These are phyloP conservation scores for Macquaria ambigua DNA, from an alignment of 2,113 vertebrate genomes.

Conservation along the genomic window DNA sequence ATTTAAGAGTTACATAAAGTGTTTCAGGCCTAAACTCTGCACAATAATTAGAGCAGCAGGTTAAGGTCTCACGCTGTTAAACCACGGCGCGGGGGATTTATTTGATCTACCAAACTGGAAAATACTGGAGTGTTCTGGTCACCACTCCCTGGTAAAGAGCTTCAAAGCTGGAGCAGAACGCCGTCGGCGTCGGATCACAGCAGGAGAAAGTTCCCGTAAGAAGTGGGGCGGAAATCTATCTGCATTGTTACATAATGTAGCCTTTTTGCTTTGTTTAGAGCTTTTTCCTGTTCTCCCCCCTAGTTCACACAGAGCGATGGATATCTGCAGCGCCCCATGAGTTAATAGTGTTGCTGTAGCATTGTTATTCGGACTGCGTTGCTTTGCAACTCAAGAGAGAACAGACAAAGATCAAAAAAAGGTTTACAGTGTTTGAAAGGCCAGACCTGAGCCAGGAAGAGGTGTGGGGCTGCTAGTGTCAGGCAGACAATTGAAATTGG, in stretches of 20 bases:
- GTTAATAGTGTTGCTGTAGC: background rate
- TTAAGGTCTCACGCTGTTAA: background rate
- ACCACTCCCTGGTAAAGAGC: background rate
- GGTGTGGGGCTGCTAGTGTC: slow-evolving; percentile 43
- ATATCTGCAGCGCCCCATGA: background rate
- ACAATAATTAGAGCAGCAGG: background rate
- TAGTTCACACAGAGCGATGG: background rate
- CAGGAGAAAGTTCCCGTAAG: background rate
- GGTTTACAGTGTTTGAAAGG: background rate
- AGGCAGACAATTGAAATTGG: slow-evolving; percentile 35
- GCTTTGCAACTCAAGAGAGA: background rate
- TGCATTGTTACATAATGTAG: background rate
- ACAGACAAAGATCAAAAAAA: background rate
- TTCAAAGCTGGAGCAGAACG: slow-evolving; percentile 14
- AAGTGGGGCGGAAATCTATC: background rate
- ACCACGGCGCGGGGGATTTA: background rate
- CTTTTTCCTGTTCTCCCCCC: background rate
- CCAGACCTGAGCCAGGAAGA: slow-evolving; percentile 49
- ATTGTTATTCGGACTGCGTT: too few species aligned
- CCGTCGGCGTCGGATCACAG: background rate
- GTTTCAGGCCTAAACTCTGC: background rate
- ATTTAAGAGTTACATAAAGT: background rate
- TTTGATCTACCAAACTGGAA: slow-evolving; percentile 18
- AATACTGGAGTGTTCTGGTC: background rate
- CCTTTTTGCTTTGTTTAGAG: background rate